Conservation (phyloP, 2,888 invertebrate species). For the Liodrosophila aerea region DNA sequence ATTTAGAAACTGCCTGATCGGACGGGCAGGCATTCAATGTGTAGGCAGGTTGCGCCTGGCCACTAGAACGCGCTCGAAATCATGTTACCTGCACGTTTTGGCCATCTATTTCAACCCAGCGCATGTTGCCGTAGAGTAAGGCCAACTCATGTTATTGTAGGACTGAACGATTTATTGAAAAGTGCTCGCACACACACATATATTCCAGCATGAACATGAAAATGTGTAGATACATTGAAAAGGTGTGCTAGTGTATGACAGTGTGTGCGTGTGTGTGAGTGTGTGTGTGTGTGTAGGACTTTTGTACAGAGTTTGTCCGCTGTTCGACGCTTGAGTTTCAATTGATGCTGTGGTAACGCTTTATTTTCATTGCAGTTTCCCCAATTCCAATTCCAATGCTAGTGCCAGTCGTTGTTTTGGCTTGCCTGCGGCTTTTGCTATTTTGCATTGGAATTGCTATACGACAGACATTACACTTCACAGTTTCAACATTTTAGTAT, state of each 20-base stretch:
- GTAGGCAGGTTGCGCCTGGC: constrained; percentile 32
- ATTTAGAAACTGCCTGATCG: constrained; percentile 34
- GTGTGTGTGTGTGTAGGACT: constrained; percentile 15
- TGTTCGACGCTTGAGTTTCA: constrained; percentile 69
- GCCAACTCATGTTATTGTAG: constrained; percentile 65
- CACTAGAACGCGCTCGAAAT: constrained; percentile 62
- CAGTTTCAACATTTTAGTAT: constrained; percentile 22
- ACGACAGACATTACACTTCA: constrained; percentile 2
- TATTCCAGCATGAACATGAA: constrained; percentile 30
- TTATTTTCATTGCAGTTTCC: constrained; percentile 66
- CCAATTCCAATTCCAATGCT: background rate
- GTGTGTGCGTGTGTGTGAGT: constrained; percentile 8
- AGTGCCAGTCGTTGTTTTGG: constrained; percentile 2
- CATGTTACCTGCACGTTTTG: constrained; percentile 74
- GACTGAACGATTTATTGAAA: constrained; percentile 73
- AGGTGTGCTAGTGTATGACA: constrained; percentile 48
- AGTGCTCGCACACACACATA: constrained; percentile 39
- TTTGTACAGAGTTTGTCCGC: constrained; percentile 47
- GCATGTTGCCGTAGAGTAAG: constrained; percentile 27
- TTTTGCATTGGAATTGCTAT: background rate
- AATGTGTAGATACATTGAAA: constrained; percentile 63
- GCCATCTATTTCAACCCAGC: constrained; percentile 55
- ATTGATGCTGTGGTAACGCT: constrained; percentile 74
- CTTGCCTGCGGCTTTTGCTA: constrained; percentile 31
- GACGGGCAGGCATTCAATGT: constrained; percentile 5